Evolutionary conservation across 2,888 invertebrate species (phyloP).

Genomic region (Andrena chrysosceles): DNA sequence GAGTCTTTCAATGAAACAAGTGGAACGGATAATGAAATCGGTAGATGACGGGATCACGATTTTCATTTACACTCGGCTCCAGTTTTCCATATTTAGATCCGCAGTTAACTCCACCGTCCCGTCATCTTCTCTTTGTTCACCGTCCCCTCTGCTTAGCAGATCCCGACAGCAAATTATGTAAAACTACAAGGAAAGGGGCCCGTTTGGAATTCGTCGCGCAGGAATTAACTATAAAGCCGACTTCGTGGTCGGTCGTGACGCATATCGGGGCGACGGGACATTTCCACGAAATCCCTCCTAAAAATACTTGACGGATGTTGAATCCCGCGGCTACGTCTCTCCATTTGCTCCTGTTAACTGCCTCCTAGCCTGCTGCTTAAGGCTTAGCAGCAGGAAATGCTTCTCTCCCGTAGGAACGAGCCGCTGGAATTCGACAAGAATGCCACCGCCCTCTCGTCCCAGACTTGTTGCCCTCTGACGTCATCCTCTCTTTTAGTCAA

Average conservation of each 20-base stretch:
- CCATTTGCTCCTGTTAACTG: slow-evolving; percentile 42
- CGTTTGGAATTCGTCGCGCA: not conserved
- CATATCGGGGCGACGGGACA: slow-evolving; percentile 18
- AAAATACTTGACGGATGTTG: slow-evolving; percentile 66
- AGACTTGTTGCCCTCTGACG: slow-evolving; percentile 72
- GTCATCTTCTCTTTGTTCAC: not conserved
- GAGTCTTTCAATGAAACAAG: too few species aligned
- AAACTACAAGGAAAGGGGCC: not conserved
- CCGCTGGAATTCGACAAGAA: slow-evolving; percentile 76
- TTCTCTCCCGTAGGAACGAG: slow-evolving; percentile 74
- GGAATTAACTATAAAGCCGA: slow-evolving; percentile 12
- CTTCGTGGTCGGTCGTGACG: not conserved
- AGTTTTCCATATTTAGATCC: too few species aligned
- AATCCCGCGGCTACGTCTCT: slow-evolving; percentile 52
- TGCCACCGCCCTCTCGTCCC: slow-evolving; percentile 72
- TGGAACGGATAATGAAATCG: too few species aligned
- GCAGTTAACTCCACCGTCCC: not conserved
- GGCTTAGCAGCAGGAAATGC: slow-evolving; percentile 76
- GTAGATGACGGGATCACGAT: too few species aligned
- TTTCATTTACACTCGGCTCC: too few species aligned
- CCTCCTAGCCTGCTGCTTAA: slow-evolving; percentile 37
- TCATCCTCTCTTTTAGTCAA: slow-evolving; percentile 78
- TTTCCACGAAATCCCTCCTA: slow-evolving; percentile 62
- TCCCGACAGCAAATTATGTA: not conserved
- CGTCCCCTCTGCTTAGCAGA: not conserved